These are phyloP conservation scores for Trichechus manatus DNA, from an alignment of 2,113 vertebrate genomes.

Conservation along the genomic window DNA sequence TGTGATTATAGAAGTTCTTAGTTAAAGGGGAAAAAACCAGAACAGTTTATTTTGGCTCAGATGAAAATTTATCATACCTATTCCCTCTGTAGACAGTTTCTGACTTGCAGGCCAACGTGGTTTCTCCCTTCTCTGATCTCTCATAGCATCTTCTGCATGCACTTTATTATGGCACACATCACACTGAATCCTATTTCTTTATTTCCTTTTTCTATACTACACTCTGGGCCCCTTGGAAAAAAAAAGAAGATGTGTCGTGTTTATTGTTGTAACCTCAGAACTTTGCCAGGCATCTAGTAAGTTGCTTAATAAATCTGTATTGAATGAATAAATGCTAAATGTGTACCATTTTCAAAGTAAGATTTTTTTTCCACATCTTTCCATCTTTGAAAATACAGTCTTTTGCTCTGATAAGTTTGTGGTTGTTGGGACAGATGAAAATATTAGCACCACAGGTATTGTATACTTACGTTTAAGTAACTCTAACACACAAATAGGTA, in stretches of 20 bases:
- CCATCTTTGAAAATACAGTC: conserved; percentile 26
- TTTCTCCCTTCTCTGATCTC: neutral
- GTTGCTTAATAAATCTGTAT: conserved; percentile 20
- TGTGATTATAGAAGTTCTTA: neutral
- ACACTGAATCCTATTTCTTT: neutral
- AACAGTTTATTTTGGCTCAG: neutral
- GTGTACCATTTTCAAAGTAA: conserved; percentile 44
- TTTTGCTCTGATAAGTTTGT: conserved; percentile 17
- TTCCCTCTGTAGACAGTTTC: neutral
- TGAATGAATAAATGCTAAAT: conserved; percentile 19
- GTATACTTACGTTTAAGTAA: conserved; percentile 4
- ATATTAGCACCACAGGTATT: neutral
- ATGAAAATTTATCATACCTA: neutral
- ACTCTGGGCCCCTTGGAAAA: neutral
- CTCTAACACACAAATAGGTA: conserved; percentile 1
- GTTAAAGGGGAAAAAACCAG: neutral
- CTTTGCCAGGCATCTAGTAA: conserved; percentile 2
- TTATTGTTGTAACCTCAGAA: neutral
- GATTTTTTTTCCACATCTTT: neutral
- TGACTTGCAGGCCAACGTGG: neutral
- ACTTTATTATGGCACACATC: neutral
- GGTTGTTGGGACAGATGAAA: neutral
- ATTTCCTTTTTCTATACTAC: neutral
- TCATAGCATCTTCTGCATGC: neutral
- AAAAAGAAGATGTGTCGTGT: neutral